Percentiles rank a stretch among this genome's conserved stretches.
Evolutionary conservation across 2,888 invertebrate genomes (phyloP).

Genomic region (Neria commutata): DNA sequence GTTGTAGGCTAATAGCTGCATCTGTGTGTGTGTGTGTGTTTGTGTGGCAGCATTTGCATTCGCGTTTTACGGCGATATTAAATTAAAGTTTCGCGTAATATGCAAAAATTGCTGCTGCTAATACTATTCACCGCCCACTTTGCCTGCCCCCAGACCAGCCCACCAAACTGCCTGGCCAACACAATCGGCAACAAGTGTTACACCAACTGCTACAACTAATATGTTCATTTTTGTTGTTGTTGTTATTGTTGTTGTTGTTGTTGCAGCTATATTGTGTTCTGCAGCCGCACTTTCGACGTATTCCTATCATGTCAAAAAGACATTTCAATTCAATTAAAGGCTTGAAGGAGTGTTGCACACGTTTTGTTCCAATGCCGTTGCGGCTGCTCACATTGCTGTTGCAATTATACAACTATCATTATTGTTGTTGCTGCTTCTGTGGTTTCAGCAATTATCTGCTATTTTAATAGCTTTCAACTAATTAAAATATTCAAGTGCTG

Average conservation of each 20-base stretch:
- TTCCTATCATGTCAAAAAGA: constrained; percentile 46
- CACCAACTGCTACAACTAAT: background rate
- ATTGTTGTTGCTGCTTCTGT: constrained; percentile 14
- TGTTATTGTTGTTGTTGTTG: constrained; percentile 24
- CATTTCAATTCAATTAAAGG: constrained; percentile 54
- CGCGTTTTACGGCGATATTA: constrained; percentile 11
- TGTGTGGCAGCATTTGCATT: constrained; percentile 26
- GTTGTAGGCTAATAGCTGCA: background rate
- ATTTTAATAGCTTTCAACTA: background rate
- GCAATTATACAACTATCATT: no score
- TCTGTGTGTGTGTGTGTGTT: background rate
- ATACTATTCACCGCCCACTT: background rate
- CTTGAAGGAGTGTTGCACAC: constrained; percentile 30
- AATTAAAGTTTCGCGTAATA: constrained; percentile 12
- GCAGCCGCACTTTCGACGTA: background rate
- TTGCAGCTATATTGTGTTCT: background rate
- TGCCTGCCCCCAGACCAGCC: background rate
- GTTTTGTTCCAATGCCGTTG: constrained; percentile 21
- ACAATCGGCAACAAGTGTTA: constrained; percentile 31
- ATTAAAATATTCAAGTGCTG: background rate
- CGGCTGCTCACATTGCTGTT: background rate
- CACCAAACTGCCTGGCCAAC: background rate
- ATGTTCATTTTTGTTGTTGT: constrained; percentile 12
- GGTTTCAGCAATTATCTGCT: constrained; percentile 25
- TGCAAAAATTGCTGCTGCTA: constrained; percentile 13